These are phyloP conservation scores for Cantharis rufa DNA, from an alignment of 2,888 invertebrate genomes.

Conservation along the genomic window DNA sequence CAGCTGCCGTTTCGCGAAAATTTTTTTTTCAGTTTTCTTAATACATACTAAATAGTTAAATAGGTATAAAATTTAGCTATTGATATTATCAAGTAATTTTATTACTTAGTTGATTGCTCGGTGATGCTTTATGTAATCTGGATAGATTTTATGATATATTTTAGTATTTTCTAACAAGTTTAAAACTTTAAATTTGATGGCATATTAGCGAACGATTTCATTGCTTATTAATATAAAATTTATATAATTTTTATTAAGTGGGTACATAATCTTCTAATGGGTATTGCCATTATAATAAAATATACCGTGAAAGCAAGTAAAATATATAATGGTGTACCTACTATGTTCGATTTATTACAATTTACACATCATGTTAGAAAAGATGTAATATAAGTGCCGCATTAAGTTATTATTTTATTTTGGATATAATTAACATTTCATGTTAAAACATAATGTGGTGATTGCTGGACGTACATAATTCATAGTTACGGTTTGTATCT, in stretches of 20 bases:
- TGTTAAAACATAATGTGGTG: neutral
- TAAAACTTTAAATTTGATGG: neutral
- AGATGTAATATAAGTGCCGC: neutral
- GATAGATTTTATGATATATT: neutral
- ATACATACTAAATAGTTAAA: no score
- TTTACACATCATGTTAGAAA: neutral
- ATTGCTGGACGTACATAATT: neutral
- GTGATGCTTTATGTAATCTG: neutral
- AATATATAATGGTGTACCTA: neutral
- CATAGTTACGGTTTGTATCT: constrained; percentile 2
- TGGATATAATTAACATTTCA: neutral
- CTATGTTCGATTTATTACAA: neutral
- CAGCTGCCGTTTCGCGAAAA: no score
- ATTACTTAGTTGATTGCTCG: neutral
- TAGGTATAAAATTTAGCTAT: no score
- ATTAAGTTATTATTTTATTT: neutral
- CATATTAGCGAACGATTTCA: neutral
- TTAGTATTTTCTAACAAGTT: neutral
- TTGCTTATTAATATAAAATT: neutral
- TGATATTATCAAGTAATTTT: no score
- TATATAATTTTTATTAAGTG: neutral
- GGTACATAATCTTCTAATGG: neutral
- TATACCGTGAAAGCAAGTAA: neutral
- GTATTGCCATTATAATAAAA: neutral
- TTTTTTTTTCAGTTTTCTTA: no score